These are phyloP conservation scores for Caretta caretta DNA, from an alignment of 2,113 vertebrate genomes.

Conservation along the genomic window DNA sequence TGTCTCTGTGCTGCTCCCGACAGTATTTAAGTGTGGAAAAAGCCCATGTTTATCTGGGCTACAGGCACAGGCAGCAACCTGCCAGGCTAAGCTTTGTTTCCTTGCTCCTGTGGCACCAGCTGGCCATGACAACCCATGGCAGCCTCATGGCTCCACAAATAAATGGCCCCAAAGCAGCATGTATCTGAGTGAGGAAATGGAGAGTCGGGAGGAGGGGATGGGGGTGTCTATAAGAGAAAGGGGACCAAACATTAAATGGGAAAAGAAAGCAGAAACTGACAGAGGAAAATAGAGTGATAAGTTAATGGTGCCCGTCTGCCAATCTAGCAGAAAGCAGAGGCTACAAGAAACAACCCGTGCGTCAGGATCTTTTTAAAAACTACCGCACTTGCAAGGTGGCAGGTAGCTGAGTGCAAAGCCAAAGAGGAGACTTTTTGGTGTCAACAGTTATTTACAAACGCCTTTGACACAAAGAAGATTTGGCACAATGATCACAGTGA, in stretches of 20 bases:
- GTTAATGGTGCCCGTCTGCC: not conserved
- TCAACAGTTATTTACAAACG: not conserved
- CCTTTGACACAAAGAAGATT: not conserved
- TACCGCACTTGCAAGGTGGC: not conserved
- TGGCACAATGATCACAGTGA: accelerated
- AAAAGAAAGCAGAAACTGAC: accelerated
- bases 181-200: not conserved
- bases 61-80: not conserved
- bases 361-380: not conserved
- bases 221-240: not conserved
- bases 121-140: not conserved
- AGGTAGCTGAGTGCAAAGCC: not conserved
- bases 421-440: not conserved
- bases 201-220: not conserved
- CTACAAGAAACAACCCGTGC: too few relatives aligned
- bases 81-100: not conserved
- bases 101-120: not conserved
- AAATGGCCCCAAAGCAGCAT: not conserved
- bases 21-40: too few relatives aligned
- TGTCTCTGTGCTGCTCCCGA: not conserved
- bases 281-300: not conserved
- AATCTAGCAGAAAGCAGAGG: not conserved
- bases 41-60: not conserved
- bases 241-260: not conserved
- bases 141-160: not conserved